phyloP scores from a whole-genome alignment of 2,797 vertebrate genomes.

The Decapterus maruadsi region DNA sequence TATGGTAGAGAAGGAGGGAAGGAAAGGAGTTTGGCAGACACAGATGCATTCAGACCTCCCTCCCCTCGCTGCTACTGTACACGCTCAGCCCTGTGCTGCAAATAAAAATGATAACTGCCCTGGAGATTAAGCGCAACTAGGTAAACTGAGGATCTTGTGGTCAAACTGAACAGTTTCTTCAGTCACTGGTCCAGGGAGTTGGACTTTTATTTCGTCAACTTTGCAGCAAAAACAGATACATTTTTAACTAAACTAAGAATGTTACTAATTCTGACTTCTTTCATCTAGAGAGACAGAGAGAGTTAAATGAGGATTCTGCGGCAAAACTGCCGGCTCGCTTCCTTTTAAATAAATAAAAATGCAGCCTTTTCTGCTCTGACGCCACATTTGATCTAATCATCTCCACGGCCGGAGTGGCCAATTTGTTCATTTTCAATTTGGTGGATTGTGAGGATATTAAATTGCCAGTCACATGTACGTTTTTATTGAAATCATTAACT shows the following conservation, averaged over 20 bases:
- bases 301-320: constrained; percentile 20
- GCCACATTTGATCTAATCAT: constrained; percentile 51
- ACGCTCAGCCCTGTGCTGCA: constrained; percentile 6
- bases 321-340: not conserved
- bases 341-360: constrained; percentile 40
- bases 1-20: constrained; percentile 2
- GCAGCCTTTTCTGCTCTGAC: constrained; percentile 18
- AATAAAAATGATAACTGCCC: constrained; percentile 40
- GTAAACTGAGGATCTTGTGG: constrained; percentile 25
- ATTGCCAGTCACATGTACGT: constrained; percentile 13
- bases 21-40: constrained; percentile 24
- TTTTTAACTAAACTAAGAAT: constrained; percentile 25
- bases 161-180: not conserved
- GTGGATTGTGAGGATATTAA: constrained; percentile 29
- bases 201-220: constrained; percentile 11
- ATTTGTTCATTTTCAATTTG: constrained; percentile 50
- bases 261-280: not conserved
- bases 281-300: constrained; percentile 13
- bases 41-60: constrained; percentile 17
- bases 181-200: not conserved
- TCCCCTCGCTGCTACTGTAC: constrained; percentile 3
- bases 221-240: constrained; percentile 9
- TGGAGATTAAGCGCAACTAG: constrained; percentile 27
- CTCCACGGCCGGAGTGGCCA: constrained; percentile 2
- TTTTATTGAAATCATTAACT: constrained; percentile 28